Base-by-base conservation (phyloP, 2,888 invertebrate genomes). In the Polyploca ridens region DNA sequence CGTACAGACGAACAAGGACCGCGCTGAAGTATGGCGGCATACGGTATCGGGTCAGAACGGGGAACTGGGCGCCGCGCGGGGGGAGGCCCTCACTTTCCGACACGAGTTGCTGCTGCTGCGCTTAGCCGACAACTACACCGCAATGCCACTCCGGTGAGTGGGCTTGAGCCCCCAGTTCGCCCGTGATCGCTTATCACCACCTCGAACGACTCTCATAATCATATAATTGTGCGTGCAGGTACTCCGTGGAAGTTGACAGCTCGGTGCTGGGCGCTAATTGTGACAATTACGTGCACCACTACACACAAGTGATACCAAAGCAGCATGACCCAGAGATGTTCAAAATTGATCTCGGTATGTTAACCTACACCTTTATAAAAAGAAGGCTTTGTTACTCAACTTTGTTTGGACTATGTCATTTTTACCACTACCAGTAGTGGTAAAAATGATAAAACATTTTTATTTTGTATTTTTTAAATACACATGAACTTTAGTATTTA, bases 221-320 rank as follows among this genome's bases (percentile, higher is more conserved):
- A 5, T 13, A 16, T 44, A 14, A 14, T 6, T 57, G 27, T 35
- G n/a, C 60, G 11, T 58, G 2, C 82, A 91, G 91, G 74, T 93
- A 93, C 78, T 75, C 84, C 1, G 90, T 93, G 70, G 64, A 73
- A 2, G 86, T 90, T 64, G 90, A 93, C 84, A 92, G 92, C 74
- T 90, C 92, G 2, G 77, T 85, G 74, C 84, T 93, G 72, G 93
- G 93, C 46, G 67, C 78, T 35, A 75, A 78, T 72, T 74, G 83
- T 74, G 93, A 93, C 75, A 78, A 83, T 35, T 90, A 91, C 81
- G 82, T 84, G 76, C 91, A 91, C 69, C 79, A 82, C 62, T 93
- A 90, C 83, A 68, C 70, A 54, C 83, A 83, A 64, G 85, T 86
- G 49, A 67, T 69, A 44, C 64, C 71, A 62, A 71, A 71, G 64